These are phyloP conservation scores for Oenanthe melanoleuca DNA, from an alignment of 2,113 vertebrate genomes.

Conservation along the genomic window DNA sequence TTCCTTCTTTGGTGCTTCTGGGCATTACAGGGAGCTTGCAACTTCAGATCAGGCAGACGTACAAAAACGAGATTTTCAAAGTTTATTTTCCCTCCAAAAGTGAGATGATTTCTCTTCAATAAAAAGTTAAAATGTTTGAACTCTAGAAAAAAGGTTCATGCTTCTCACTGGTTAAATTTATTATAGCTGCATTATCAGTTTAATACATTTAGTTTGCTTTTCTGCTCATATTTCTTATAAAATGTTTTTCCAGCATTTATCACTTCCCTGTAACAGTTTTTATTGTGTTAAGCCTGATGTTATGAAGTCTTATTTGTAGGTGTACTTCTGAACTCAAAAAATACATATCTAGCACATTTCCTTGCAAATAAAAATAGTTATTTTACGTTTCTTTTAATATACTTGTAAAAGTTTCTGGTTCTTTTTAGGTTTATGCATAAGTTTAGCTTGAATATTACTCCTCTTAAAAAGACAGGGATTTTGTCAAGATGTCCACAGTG, in stretches of 20 bases:
- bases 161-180: not conserved
- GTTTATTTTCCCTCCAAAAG: slow-evolving; percentile 32
- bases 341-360: not conserved
- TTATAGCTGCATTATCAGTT: not conserved
- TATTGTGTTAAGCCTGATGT: not conserved
- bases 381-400: not conserved
- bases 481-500: not conserved
- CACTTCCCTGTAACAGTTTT: not conserved
- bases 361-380: not conserved
- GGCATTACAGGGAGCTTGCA: slow-evolving; percentile 33
- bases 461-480: slow-evolving; percentile 29
- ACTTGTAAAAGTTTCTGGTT: not conserved
- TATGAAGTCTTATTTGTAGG: not conserved
- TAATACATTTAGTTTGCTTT: not conserved
- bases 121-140: slow-evolving; percentile 45
- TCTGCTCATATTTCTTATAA: not conserved
- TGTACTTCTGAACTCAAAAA: not conserved
- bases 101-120: not conserved
- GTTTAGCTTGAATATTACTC: not conserved
- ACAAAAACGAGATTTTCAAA: slow-evolving; percentile 28
- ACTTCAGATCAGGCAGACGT: slow-evolving; percentile 25
- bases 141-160: slow-evolving; percentile 16
- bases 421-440: not conserved
- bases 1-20: slow-evolving; percentile 75
- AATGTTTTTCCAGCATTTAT: not conserved